Conservation (phyloP, 2,797 vertebrate species). For the Chelon labrosus region DNA sequence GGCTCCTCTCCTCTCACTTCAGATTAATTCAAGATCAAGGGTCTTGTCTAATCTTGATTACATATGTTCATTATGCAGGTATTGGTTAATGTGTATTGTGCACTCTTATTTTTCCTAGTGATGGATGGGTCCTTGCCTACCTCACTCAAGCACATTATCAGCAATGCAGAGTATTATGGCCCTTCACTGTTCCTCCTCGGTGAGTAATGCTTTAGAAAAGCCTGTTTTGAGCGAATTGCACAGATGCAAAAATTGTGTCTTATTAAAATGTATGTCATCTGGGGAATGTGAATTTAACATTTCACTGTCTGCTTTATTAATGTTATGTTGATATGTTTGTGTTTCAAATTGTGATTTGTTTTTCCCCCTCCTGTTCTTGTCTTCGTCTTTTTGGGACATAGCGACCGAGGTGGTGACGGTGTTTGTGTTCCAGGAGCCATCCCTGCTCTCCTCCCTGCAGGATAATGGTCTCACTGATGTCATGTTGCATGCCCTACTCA, state of each 20-base stretch:
- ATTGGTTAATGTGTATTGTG: constrained; percentile 14
- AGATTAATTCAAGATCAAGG: background rate
- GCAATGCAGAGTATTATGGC: constrained; percentile 98
- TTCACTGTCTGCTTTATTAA: background rate
- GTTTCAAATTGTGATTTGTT: constrained; percentile 27
- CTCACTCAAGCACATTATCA: constrained; percentile 99
- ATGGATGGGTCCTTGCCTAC: constrained; percentile 99
- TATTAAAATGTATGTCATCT: background rate
- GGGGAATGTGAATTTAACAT: background rate
- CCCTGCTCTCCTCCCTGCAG: constrained; percentile 95
- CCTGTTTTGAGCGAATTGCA: background rate
- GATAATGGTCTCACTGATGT: constrained; percentile 98
- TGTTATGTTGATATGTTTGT: constrained; percentile 5
- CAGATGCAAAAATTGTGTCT: background rate
- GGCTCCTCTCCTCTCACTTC: constrained; percentile 6
- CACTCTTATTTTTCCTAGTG: constrained; percentile 80
- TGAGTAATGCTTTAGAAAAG: constrained; percentile 73
- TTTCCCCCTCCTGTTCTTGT: constrained; percentile 23
- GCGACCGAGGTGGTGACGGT: constrained; percentile 99
- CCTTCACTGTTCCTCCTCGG: constrained; percentile 96
- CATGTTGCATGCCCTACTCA: constrained; percentile 97
- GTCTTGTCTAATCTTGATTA: background rate
- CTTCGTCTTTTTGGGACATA: constrained; percentile 68
- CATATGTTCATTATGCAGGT: constrained; percentile 1
- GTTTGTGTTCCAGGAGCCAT: constrained; percentile 99